Evolutionary conservation across 1,140 invertebrate species (phyloP), one percentile per base, ranked within the genome.

Genomic region (Rhynchophorus ferrugineus): DNA sequence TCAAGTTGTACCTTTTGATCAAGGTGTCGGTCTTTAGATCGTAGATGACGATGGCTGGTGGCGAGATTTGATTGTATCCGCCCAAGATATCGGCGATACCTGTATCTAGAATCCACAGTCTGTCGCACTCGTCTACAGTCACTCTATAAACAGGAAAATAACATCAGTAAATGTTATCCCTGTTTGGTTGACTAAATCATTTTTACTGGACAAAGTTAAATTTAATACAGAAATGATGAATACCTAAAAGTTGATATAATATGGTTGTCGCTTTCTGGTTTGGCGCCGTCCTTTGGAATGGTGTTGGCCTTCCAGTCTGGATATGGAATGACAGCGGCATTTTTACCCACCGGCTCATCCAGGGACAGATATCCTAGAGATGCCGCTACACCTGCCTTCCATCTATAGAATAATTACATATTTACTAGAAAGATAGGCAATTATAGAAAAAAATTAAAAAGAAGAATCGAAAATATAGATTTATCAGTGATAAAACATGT

Each of bases 31-130:
- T 87, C 17, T 83, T 84, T 38, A 89, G 69, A 63, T 88, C 85
- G 50, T 85, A 85, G n/a, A 87, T 76, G 2, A 83, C 71, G 17
- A 83, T 74, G 0, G 79, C 75, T 1, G 82, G 82, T 11, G 74
- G 77, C 7, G 80, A 73, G n/a, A 81, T 64, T 56, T 79, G 75
- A 49, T 79, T 77, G 24, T 72, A 69, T 44, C 76, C 69, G 60
- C 79, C 84, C 35, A 82, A 69, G 65, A 87, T 83, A 67, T 87
- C 82, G 49, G 81, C 78, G 19, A 85, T 62, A n/a, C 84, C 84
- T 8, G 80, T 80, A 64, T 88, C 85, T 62, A 87, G 72, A 19
- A 82, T 81, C 85, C 85, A 88, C 7, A 88, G 70, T 39, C 85
- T 74, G 65, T 85, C 82, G 56, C 84, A 87, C 1, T 71, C 71